Evolutionary conservation across 2,797 vertebrate species (phyloP).

Genomic region (Leontocebus nigricollis): DNA sequence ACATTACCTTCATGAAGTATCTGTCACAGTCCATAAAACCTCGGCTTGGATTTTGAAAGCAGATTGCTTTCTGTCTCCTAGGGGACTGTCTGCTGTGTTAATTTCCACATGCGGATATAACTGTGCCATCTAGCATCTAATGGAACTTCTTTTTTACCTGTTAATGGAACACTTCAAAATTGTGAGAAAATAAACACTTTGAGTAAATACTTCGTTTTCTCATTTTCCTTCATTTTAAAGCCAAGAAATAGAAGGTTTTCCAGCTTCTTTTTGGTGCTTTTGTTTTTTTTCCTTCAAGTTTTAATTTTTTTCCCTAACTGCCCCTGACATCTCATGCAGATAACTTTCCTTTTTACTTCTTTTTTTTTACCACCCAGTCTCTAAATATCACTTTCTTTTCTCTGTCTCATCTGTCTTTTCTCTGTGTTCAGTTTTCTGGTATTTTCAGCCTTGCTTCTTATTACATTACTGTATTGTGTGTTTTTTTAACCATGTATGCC

Average conservation of each 20-base stretch:
- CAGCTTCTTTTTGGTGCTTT: neutral
- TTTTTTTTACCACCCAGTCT: neutral
- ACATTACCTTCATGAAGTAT: neutral
- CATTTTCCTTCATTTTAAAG: neutral
- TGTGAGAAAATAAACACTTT: neutral
- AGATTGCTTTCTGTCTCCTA: neutral
- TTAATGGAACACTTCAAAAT: neutral
- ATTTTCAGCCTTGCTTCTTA: too few relatives aligned
- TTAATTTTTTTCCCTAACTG: neutral
- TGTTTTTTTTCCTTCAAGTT: neutral
- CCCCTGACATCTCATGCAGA: neutral
- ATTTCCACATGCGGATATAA: neutral
- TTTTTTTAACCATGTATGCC: neutral
- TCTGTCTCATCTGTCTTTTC: neutral
- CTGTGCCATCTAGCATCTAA: neutral
- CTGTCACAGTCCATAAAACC: neutral
- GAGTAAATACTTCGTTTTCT: neutral
- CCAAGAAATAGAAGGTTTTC: neutral
- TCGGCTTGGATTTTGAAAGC: neutral
- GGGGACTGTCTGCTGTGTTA: neutral
- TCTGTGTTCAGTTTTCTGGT: too few relatives aligned
- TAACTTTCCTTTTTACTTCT: neutral
- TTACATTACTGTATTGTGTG: fast-evolving
- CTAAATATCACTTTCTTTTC: neutral
- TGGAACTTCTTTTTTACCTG: neutral